These are phyloP conservation scores for Trinectes maculatus DNA, from an alignment of 2,113 vertebrate species.

Conservation along the genomic window DNA sequence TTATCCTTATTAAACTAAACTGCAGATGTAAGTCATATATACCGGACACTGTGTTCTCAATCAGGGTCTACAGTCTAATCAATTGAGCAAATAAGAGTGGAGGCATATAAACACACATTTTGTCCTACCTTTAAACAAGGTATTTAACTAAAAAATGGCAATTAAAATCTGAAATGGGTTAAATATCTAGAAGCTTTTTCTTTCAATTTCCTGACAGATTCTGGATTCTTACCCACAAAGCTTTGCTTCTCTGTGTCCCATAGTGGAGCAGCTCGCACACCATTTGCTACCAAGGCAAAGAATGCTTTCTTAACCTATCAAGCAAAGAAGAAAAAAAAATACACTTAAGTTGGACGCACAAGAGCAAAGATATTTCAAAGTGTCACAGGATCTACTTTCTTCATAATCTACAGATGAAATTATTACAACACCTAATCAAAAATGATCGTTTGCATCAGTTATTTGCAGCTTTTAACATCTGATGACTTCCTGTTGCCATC, in stretches of 20 bases:
- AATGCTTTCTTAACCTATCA: constrained; percentile 97
- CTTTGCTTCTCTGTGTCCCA: constrained; percentile 98
- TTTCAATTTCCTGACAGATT: neutral
- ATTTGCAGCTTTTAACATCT: neutral
- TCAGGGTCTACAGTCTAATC: neutral
- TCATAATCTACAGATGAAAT: neutral
- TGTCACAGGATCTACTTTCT: neutral
- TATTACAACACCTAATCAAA: neutral
- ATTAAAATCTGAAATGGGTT: too few species aligned
- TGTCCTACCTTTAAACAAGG: neutral
- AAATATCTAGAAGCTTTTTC: too few species aligned
- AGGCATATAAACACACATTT: neutral
- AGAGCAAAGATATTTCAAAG: neutral
- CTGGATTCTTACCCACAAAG: constrained; percentile 92
- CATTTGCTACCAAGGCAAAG: constrained; percentile 96
- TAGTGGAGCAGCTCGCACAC: constrained; percentile 94
- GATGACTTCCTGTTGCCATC: neutral
- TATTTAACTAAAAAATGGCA: neutral
- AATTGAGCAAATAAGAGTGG: neutral
- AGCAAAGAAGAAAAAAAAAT: constrained; percentile 12
- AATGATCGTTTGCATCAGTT: neutral
- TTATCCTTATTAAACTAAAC: neutral
- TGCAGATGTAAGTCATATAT: too few species aligned
- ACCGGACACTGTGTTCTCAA: neutral
- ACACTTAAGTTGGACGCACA: too few species aligned